These are phyloP conservation scores for Ctenoplectra terminalis DNA, from an alignment of 1,140 invertebrate genomes.

Conservation along the genomic window DNA sequence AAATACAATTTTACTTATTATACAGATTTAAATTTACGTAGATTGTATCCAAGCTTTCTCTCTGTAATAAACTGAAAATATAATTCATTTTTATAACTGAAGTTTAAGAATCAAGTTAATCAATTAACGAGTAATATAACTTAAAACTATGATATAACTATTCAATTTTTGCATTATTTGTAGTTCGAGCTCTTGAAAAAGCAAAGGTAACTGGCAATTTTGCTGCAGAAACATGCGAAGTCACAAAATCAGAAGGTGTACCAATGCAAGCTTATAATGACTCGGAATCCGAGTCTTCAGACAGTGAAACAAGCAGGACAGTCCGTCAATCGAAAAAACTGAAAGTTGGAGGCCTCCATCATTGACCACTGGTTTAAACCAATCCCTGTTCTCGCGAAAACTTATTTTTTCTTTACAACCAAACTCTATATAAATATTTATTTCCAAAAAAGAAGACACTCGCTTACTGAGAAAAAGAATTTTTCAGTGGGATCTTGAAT, in stretches of 20 bases:
- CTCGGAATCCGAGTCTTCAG: slow-evolving; percentile 84
- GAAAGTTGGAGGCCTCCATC: slow-evolving; percentile 79
- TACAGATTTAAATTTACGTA: too few species aligned
- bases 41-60: too few species aligned
- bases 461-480: not conserved
- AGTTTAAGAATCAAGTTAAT: too few species aligned
- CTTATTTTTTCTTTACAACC: not conserved
- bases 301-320: slow-evolving; percentile 81
- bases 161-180: slow-evolving; percentile 46
- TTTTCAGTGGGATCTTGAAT: slow-evolving; percentile 8
- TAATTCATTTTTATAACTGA: too few species aligned
- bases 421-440: slow-evolving; percentile 47
- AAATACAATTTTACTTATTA: too few species aligned
- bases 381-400: not conserved
- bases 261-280: slow-evolving; percentile 80
- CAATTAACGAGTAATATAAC: too few species aligned
- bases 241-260: slow-evolving; percentile 79
- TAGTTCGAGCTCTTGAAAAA: slow-evolving; percentile 88
- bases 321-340: slow-evolving; percentile 82
- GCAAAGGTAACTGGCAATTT: slow-evolving; percentile 87
- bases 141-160: too few species aligned
- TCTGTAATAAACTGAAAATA: too few species aligned
- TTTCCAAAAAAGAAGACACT: slow-evolving; percentile 14
- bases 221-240: slow-evolving; percentile 83
- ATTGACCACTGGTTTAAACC: slow-evolving; percentile 67